These are phyloP conservation scores for Rhabdornis inornatus DNA, from an alignment of 2,113 vertebrate species.

Conservation along the genomic window DNA sequence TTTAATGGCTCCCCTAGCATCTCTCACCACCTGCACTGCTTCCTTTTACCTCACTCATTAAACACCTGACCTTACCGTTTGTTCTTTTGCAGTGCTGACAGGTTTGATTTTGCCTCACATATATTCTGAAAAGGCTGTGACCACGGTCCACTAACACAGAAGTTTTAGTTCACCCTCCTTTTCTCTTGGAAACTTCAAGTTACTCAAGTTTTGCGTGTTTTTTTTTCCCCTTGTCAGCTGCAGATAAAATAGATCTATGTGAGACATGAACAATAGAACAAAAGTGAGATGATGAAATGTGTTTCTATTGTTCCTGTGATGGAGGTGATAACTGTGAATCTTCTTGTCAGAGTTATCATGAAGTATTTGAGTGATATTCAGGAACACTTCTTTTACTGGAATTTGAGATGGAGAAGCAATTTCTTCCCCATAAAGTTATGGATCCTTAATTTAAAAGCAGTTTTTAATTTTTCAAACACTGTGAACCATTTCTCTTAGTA, in stretches of 20 bases:
- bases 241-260: neutral
- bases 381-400: neutral
- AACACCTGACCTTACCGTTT: neutral
- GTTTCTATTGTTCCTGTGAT: neutral
- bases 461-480: neutral
- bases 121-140: neutral
- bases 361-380: neutral
- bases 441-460: neutral
- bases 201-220: neutral
- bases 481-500: neutral
- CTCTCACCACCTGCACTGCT: neutral
- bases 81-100: neutral
- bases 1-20: neutral
- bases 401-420: neutral
- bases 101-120: neutral
- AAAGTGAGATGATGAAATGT: neutral
- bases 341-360: neutral
- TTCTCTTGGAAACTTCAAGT: neutral
- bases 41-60: neutral
- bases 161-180: neutral
- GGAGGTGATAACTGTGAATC: neutral
- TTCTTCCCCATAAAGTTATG: neutral
- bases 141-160: rapidly evolving
- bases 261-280: neutral
- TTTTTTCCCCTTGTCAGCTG: neutral